Evolutionary conservation across 2,113 vertebrate species (phyloP).

Genomic region (Gambusia holbrooki): DNA sequence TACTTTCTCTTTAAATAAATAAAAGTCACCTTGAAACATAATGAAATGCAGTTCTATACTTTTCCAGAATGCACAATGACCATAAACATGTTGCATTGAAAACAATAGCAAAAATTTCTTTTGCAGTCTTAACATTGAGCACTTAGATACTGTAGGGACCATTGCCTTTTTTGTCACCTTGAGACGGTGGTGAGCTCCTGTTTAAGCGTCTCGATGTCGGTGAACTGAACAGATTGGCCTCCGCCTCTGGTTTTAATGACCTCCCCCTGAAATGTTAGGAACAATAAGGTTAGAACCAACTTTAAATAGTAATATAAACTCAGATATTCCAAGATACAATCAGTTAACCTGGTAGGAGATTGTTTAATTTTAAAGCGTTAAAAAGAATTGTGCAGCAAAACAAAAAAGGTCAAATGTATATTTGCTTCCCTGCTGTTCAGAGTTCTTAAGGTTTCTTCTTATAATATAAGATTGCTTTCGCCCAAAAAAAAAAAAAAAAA

Average conservation of each 20-base stretch:
- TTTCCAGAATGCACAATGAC: not conserved
- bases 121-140: not conserved
- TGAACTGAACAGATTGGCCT: slow-evolving; percentile 95
- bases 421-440: too few species aligned
- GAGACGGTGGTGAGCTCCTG: slow-evolving; percentile 84
- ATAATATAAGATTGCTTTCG: too few species aligned
- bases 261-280: slow-evolving; percentile 83
- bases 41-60: not conserved
- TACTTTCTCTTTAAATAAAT: not conserved
- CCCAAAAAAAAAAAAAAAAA: too few species aligned
- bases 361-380: too few species aligned
- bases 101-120: not conserved
- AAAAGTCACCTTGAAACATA: not conserved
- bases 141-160: not conserved
- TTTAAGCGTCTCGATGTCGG: slow-evolving; percentile 91
- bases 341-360: too few species aligned
- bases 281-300: not conserved
- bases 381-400: too few species aligned
- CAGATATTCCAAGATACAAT: not conserved
- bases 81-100: not conserved
- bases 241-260: slow-evolving; percentile 93
- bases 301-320: not conserved
- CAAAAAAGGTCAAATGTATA: too few species aligned
- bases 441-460: too few species aligned
- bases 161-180: slow-evolving; percentile 63